Base-by-base conservation (phyloP, 2,888 invertebrate genomes). In the Ashinkailepas kermadecensis region DNA sequence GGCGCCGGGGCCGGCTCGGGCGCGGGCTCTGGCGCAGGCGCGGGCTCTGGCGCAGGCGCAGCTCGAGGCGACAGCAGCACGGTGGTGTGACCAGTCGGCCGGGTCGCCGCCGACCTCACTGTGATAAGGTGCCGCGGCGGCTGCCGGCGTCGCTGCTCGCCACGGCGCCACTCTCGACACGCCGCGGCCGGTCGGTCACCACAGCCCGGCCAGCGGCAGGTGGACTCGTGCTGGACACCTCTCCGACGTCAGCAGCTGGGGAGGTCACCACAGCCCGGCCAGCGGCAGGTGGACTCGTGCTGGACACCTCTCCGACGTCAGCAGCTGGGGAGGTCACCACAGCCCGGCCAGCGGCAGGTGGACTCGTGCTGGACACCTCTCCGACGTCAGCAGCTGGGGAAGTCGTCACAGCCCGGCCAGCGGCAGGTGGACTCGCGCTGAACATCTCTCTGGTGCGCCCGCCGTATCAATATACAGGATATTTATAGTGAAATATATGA, bases 401-500 rank as follows among this genome's bases (percentile, higher is more conserved):
- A 4, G 4, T 39, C 39, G 4, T 4, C 39, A 39, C 39, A n/a
- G 15, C 15, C 39, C 70, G 18, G 70, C 39, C 25, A 18, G 9
- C n/a, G 70, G 39, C 70, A 25, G 15, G 74, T 21, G 8, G 39
- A 74, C 23, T 54, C 10, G 39, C 11, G 70, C 59, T 59, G 15
- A 7, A 13, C 59, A 59, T 1, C 12, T 15, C 12, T 11, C 59
- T 59, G 59, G 12, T 15, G 59, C 59, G 12, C 59, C 59, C 12
- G 12, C 11, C 59, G 12, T 59, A 59, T 59, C 4, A 59, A 21
- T 23, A 12, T 56, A 56, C 74, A 56, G 56, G 74, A 74, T 74
- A 74, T 74, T 74, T 74, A 74, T 74, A 74, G 74, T 74, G 74
- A 74, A 74, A 74, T 74, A 74, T 74, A 74, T 74, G 74, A 23